Base-by-base conservation (phyloP, 2,888 invertebrate genomes). In the Mythimna loreyi region DNA sequence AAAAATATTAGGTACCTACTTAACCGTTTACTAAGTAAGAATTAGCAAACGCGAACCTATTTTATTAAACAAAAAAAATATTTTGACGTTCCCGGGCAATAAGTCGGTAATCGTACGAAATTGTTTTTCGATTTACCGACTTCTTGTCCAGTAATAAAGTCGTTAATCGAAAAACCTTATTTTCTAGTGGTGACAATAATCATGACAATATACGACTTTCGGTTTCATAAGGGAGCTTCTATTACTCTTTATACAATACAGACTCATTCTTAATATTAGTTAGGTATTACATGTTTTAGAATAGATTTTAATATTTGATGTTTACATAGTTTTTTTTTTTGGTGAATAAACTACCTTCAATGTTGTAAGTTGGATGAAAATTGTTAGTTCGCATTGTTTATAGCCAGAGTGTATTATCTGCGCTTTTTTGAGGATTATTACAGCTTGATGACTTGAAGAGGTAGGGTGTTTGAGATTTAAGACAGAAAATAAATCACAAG, bases 191-290 rank as follows among this genome's bases (percentile, higher is more conserved):
- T 45, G 7, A n/a, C 16, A 40, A 16, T 40, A 40, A 19, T 16
- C 5, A 6, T 1, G 11, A n/a, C 2, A 53, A 19, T 13, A 19
- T 33, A 2, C 3, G 16, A 13, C 1, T 45, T 7, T 30, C 13
- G 13, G 55, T 33, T 74, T 65, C 19, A 21, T 25, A 55, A 7
- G 0, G 40, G 55, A 49, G 28, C 25, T 75, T 64, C 40, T 40
- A 21, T 16, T 25, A 50, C 55, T 25, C 0, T 1, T 53, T 25
- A 45, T n/a, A 47, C 47, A 40, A 53, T 59, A 59, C 47, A 40
- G 25, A 76, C 36, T 63, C 77, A 80, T 75, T 65, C 21, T 30
- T 65, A 33, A 49, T 63, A 30, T 62, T 73, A 62, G 30, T 23
- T 49, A 72, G 64, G 40, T 65, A n/a, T 25, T 36, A 55, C n/a